A percentile compares a stretch with the other conserved stretches of the same genome.
Conservation (phyloP, 2,888 invertebrate genomes). For the Parelbella ahira region DNA sequence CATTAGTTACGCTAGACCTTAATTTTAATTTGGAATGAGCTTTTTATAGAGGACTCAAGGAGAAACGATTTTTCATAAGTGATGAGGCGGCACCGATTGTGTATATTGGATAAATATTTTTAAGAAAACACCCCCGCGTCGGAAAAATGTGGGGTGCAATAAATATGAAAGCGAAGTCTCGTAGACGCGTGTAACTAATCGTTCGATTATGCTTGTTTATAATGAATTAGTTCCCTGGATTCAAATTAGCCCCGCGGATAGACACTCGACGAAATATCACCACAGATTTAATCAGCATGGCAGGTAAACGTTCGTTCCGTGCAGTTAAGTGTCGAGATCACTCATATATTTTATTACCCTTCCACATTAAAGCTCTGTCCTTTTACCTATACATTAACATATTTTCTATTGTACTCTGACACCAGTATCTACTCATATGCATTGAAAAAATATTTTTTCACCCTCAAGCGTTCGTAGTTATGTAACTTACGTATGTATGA, state of each 20-base stretch:
- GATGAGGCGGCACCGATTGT: constrained; percentile 77
- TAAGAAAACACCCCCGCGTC: constrained; percentile 55
- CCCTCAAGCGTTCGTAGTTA: too few species aligned
- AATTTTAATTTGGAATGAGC: constrained; percentile 79
- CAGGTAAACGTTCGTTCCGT: constrained; percentile 18
- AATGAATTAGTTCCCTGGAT: constrained; percentile 34
- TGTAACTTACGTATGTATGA: too few species aligned
- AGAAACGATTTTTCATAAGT: constrained; percentile 78
- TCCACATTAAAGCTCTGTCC: too few species aligned
- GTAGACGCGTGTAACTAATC: constrained; percentile 75
- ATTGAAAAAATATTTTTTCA: too few species aligned
- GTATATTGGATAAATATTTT: constrained; percentile 75
- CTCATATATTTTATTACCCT: constrained; percentile 15
- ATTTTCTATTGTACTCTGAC: too few species aligned
- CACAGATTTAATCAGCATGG: constrained; percentile 14
- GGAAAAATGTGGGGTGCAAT: constrained; percentile 61
- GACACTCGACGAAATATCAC: constrained; percentile 16
- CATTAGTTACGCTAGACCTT: constrained; percentile 71
- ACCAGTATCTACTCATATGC: too few species aligned
- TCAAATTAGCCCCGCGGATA: constrained; percentile 21
- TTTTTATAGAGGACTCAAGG: constrained; percentile 75
- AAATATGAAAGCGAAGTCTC: constrained; percentile 60
- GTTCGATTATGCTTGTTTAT: constrained; percentile 55
- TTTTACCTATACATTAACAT: too few species aligned
- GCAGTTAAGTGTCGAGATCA: constrained; percentile 12